These are phyloP conservation scores for Hemicrepidius hirtus DNA, from an alignment of 2,888 invertebrate genomes.

Conservation along the genomic window DNA sequence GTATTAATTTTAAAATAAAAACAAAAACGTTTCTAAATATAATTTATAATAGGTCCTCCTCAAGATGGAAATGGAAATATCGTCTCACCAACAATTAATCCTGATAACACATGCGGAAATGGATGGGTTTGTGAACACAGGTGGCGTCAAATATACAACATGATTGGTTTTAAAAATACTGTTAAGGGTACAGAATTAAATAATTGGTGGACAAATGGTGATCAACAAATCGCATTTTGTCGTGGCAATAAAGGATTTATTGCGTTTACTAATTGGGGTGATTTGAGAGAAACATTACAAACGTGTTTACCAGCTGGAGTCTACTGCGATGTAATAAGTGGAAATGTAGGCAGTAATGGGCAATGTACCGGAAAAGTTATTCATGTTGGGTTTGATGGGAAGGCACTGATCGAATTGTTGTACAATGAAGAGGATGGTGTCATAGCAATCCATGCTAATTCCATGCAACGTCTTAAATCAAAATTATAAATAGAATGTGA, in stretches of 20 bases:
- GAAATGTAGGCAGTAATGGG: conserved; percentile 73
- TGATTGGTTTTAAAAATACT: conserved; percentile 85
- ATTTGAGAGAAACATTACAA: conserved; percentile 77
- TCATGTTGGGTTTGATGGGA: conserved; percentile 76
- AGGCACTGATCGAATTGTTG: conserved; percentile 75
- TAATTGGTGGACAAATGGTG: conserved; percentile 88
- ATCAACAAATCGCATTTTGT: conserved; percentile 90
- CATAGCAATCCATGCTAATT: conserved; percentile 79
- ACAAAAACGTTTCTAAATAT: not conserved
- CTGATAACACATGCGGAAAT: conserved; percentile 79
- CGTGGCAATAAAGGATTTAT: conserved; percentile 82
- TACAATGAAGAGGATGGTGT: conserved; percentile 78
- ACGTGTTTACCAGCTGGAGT: conserved; percentile 84
- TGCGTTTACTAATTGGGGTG: conserved; percentile 83
- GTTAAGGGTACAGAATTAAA: conserved; percentile 76
- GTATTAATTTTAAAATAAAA: conserved; percentile 46
- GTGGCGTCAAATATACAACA: conserved; percentile 87
- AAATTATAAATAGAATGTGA: not conserved
- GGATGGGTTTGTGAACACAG: conserved; percentile 92
- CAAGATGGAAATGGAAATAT: conserved; percentile 77
- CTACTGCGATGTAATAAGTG: conserved; percentile 91
- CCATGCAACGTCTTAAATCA: conserved; percentile 53
- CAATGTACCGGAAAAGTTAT: conserved; percentile 80
- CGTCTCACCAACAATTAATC: conserved; percentile 79
- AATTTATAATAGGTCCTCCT: conserved; percentile 81